Evolutionary conservation across 2,888 invertebrate genomes (phyloP), one percentile per base, ranked within the genome.

Genomic region (Sarcophaga carnaria): DNA sequence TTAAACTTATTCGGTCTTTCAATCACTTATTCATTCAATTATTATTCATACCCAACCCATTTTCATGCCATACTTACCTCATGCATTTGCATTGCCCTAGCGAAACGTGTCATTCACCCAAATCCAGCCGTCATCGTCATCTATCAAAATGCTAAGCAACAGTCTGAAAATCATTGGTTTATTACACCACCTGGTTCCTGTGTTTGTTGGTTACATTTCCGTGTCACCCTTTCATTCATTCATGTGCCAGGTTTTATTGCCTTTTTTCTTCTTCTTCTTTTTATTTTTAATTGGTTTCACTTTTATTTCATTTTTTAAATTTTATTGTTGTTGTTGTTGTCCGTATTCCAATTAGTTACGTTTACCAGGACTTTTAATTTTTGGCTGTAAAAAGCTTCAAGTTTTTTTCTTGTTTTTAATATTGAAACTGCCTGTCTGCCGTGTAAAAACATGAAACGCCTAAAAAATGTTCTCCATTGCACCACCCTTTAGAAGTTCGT

Each of bases 141-240:
- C 64, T 66, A 25, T 14, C 59, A 70, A 79, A 64, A 60, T 20
- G 62, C 71, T 49, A 70, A 66, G 72, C 69, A 83, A 83, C 72
- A 83, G 69, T 27, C 37, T 37, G 37, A 37, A 74, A 80, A 77
- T 77, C 75, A 80, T 69, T 80, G 76, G 59, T 27, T 77, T 22
- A 22, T 47, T 17, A 27, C 27, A 83, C 82, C 83, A 86, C 76
- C 82, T 86, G 83, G 86, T 86, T 86, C 86, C 86, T 86, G 82
- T 86, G 82, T 86, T 86, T 76, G 79, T 86, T 76, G 79, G 85
- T 67, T 82, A 82, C 74, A 82, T 79, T 66, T 81, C 70, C 85
- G 74, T 86, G 77, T 69, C 80, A 80, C 83, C 86, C 86, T 83
- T 82, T 83, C 47, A 69, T 77, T 71, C 37, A 37, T 10, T 79